Conservation (phyloP, 1,140 invertebrate species). For the Scaptomyza graminum region DNA sequence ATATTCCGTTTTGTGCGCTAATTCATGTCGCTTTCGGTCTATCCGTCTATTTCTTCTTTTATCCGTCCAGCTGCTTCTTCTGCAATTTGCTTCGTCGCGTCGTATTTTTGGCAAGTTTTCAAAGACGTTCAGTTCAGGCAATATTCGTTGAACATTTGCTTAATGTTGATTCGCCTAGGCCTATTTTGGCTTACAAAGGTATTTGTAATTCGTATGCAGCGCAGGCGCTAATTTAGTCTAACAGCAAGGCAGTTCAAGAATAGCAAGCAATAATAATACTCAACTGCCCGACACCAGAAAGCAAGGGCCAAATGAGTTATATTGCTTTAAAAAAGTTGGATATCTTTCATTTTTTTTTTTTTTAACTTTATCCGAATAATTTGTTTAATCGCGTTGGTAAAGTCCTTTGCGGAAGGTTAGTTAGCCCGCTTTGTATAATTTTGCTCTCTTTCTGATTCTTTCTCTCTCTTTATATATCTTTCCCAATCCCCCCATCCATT, state of each 20-base stretch:
- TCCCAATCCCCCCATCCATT: too few species aligned
- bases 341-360: constrained; percentile 19
- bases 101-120: constrained; percentile 65
- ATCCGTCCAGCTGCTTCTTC: not conserved
- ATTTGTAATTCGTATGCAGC: constrained; percentile 38
- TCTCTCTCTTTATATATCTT: not conserved
- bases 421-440: constrained; percentile 42
- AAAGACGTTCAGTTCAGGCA: constrained; percentile 39
- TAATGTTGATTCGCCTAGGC: constrained; percentile 77
- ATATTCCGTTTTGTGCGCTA: constrained; percentile 43
- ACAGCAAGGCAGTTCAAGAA: not conserved
- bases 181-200: constrained; percentile 60
- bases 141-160: constrained; percentile 67
- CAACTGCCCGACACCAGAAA: not conserved
- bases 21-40: constrained; percentile 10
- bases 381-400: constrained; percentile 25
- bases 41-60: too few species aligned
- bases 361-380: constrained; percentile 44
- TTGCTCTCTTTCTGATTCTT: not conserved
- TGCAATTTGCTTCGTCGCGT: constrained; percentile 30
- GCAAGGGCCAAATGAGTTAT: not conserved
- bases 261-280: constrained; percentile 19
- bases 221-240: constrained; percentile 62
- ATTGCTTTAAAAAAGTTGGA: constrained; percentile 30
- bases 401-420: constrained; percentile 71